A percentile compares a stretch with the other conserved stretches of the same genome.
Evolutionary conservation across 2,888 invertebrate species (phyloP).

Genomic region (Stegana nigrithorax): DNA sequence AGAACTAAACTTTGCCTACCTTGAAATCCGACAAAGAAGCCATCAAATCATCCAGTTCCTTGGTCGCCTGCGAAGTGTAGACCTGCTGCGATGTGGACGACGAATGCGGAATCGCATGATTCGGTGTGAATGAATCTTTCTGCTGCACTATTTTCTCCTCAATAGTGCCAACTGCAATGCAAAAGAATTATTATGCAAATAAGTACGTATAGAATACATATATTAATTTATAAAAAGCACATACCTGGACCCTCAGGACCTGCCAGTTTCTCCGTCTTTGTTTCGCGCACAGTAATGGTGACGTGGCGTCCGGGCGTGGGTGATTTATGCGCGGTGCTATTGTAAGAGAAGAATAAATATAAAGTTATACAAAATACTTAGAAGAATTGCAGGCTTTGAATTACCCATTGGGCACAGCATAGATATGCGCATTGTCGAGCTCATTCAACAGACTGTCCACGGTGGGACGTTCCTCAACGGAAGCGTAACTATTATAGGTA

Average conservation of each 20-base stretch:
- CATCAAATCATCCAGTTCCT: slow-evolving; percentile 96
- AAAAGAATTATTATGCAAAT: not conserved
- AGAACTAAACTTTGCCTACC: slow-evolving; percentile 76
- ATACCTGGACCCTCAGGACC: slow-evolving; percentile 66
- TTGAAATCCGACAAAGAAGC: slow-evolving; percentile 95
- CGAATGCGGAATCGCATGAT: slow-evolving; percentile 39
- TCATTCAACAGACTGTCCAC: slow-evolving; percentile 92
- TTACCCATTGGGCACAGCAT: slow-evolving; percentile 83
- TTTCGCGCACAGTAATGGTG: slow-evolving; percentile 73
- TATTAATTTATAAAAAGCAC: no score
- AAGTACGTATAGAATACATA: no score
- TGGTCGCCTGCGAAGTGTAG: slow-evolving; percentile 86
- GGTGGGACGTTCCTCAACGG: slow-evolving; percentile 75
- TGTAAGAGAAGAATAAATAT: not conserved
- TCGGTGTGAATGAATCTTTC: slow-evolving; percentile 61
- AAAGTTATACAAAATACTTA: not conserved
- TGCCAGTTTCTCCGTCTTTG: slow-evolving; percentile 72
- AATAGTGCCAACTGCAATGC: slow-evolving; percentile 55
- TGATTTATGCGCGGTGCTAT: slow-evolving; percentile 57
- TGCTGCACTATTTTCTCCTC: slow-evolving; percentile 65
- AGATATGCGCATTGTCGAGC: slow-evolving; percentile 71
- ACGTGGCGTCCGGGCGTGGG: slow-evolving; percentile 70
- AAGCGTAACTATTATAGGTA: slow-evolving; percentile 56
- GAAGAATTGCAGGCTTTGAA: not conserved
- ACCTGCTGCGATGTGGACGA: slow-evolving; percentile 28